These are phyloP conservation scores for Drosophila tanythrix DNA, from an alignment of 2,888 invertebrate species.

Conservation along the genomic window DNA sequence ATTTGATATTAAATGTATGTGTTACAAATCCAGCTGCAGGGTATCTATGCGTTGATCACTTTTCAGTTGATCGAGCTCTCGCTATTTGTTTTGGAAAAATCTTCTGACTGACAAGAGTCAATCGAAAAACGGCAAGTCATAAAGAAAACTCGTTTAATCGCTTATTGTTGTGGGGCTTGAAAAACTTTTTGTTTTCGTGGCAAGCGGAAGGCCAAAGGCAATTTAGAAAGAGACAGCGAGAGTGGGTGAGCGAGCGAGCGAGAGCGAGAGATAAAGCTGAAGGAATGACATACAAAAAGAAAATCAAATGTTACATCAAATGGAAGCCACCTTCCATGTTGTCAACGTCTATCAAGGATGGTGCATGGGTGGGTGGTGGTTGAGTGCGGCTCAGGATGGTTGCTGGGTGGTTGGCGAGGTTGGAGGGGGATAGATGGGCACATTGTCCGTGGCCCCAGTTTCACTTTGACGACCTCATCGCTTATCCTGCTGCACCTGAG, in stretches of 20 bases:
- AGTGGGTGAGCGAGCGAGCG: neutral
- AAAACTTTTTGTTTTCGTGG: constrained; percentile 24
- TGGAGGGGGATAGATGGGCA: neutral
- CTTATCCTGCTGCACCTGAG: constrained; percentile 76
- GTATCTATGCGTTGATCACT: neutral
- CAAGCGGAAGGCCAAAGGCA: constrained; percentile 9
- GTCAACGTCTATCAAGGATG: constrained; percentile 13
- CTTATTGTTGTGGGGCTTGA: constrained; percentile 44
- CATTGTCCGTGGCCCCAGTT: constrained; percentile 40
- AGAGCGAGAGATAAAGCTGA: neutral
- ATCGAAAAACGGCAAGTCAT: constrained; percentile 21
- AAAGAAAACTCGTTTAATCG: constrained; percentile 48
- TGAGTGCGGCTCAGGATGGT: neutral
- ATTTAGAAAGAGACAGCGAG: too few species aligned
- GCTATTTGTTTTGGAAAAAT: constrained; percentile 1
- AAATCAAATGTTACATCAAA: constrained; percentile 50
- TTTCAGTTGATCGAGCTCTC: neutral
- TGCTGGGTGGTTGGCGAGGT: neutral
- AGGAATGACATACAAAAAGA: neutral
- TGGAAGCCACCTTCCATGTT: constrained; percentile 29
- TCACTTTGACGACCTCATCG: constrained; percentile 70
- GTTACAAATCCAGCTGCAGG: neutral
- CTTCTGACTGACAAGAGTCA: constrained; percentile 29
- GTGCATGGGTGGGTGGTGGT: neutral
- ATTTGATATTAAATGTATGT: neutral